A percentile compares a stretch with the other conserved stretches of the same genome.
Evolutionary conservation across 2,888 invertebrate genomes (phyloP).

Genomic region (Drosophila atroscutellata): DNA sequence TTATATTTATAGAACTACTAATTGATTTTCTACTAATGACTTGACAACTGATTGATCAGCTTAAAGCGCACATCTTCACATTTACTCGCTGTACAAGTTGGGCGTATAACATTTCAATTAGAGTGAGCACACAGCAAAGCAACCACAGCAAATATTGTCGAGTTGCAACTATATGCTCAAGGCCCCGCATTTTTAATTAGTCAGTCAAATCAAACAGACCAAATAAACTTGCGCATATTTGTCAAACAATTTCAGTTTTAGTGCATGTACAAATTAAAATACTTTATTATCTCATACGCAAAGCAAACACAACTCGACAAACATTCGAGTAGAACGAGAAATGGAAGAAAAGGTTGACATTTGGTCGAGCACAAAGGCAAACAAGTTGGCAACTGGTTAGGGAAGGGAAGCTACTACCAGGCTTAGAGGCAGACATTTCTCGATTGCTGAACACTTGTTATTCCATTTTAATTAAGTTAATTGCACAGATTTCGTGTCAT

Average conservation of each 20-base stretch:
- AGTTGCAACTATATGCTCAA: neutral
- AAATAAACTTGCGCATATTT: constrained; percentile 63
- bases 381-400: constrained; percentile 27
- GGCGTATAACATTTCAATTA: constrained; percentile 24
- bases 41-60: neutral
- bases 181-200: constrained; percentile 43
- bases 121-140: constrained; percentile 4
- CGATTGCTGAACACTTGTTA: constrained; percentile 79
- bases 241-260: constrained; percentile 65
- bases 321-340: constrained; percentile 22
- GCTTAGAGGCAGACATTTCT: constrained; percentile 25
- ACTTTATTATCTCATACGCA: constrained; percentile 51
- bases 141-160: neutral
- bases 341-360: constrained; percentile 62
- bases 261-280: constrained; percentile 72
- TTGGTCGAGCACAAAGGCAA: constrained; percentile 71
- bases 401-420: constrained; percentile 20
- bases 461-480: constrained; percentile 85
- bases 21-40: neutral
- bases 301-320: constrained; percentile 50
- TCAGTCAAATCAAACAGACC: constrained; percentile 57
- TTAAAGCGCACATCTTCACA: neutral
- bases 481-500: constrained; percentile 80
- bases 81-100: neutral
- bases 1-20: neutral